phyloP scores from a whole-genome alignment of 2,113 vertebrate genomes.

The Melanerpes formicivorus region DNA sequence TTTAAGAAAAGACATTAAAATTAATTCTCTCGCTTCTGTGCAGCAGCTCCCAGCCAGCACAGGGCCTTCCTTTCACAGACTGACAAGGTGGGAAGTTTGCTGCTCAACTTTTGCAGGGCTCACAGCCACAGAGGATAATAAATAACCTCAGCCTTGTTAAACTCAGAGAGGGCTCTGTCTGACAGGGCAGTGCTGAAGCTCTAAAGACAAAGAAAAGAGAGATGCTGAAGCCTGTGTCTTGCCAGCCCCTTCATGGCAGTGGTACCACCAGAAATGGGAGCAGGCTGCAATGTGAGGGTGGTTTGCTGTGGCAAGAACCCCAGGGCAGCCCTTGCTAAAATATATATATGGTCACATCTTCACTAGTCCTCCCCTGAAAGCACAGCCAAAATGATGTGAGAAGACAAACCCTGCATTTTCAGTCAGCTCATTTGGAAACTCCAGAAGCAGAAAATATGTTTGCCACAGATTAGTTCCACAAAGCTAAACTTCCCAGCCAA shows the following conservation, averaged over 20 bases:
- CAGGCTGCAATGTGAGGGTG: background rate
- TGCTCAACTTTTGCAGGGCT: background rate
- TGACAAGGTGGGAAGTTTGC: background rate
- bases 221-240: background rate
- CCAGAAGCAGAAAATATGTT: conserved; percentile 36
- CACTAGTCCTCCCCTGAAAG: background rate
- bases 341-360: background rate
- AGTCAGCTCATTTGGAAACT: background rate
- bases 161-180: background rate
- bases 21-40: background rate
- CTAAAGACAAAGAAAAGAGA: background rate
- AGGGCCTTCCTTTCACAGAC: background rate
- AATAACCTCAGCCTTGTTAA: background rate
- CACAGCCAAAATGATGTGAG: background rate
- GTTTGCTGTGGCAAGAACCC: background rate
- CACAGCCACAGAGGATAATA: background rate
- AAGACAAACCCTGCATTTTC: background rate
- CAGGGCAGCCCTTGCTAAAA: background rate
- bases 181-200: background rate
- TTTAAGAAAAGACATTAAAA: background rate
- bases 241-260: background rate
- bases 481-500: conserved; percentile 12
- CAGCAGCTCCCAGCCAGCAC: background rate
- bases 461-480: conserved; percentile 27
- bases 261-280: background rate